Conservation (phyloP, 2,113 vertebrate species). For the Mesembrinibis cayennensis region DNA sequence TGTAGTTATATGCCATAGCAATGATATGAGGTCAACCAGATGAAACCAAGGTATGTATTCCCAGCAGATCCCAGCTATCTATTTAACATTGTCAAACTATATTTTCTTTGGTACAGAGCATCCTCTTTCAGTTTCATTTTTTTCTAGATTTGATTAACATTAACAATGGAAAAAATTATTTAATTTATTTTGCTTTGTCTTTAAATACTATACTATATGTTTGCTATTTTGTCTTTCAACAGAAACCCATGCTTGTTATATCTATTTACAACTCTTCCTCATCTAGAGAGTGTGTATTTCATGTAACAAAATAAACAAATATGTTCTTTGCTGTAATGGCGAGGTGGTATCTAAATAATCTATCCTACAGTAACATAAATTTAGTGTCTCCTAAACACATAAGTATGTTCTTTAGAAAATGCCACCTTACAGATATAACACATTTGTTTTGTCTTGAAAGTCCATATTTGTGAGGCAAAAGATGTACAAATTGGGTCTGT, state of each 20-base stretch:
- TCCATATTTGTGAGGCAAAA: not conserved
- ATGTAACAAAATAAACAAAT: not conserved
- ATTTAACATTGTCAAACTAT: conserved; percentile 28
- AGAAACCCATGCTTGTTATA: not conserved
- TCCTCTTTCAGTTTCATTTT: not conserved
- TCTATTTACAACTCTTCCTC: not conserved
- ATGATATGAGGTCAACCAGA: conserved; percentile 46
- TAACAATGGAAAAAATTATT: not conserved
- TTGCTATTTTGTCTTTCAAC: not conserved
- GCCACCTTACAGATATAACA: not conserved
- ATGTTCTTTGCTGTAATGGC: not conserved
- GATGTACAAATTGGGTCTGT: not conserved
- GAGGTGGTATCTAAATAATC: not conserved
- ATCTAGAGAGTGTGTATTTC: not conserved
- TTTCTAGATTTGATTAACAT: not conserved
- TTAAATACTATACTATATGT: not conserved
- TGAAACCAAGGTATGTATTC: conserved; percentile 42
- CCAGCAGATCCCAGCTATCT: conserved; percentile 11
- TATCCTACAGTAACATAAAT: not conserved
- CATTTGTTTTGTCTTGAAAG: not conserved
- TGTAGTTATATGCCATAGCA: conserved; percentile 11
- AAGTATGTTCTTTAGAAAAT: not conserved
- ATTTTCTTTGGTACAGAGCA: not conserved
- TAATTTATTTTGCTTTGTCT: not conserved
- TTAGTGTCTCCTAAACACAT: not conserved